Evolutionary conservation across 2,797 vertebrate genomes (phyloP).

Genomic region (Ctenopoma multispine): DNA sequence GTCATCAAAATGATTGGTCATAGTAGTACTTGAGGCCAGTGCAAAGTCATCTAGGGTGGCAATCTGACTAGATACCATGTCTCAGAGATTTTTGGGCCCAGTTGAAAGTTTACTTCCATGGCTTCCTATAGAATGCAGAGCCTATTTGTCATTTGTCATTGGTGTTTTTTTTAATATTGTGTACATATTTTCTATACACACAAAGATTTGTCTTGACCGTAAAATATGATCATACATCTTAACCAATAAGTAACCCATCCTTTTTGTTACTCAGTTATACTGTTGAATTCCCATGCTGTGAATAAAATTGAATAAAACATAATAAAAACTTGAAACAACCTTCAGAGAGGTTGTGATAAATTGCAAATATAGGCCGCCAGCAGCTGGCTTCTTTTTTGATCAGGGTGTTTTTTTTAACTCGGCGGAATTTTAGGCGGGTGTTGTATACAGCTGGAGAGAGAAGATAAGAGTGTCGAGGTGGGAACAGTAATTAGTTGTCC

Average conservation of each 20-base stretch:
- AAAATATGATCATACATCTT: background rate
- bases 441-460: conserved; percentile 65
- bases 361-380: conserved; percentile 4
- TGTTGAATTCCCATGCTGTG: conserved; percentile 36
- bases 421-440: conserved; percentile 28
- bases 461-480: conserved; percentile 62
- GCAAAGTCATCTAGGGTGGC: too few relatives aligned
- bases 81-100: too few relatives aligned
- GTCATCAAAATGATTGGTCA: too few relatives aligned
- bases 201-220: background rate
- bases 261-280: conserved; percentile 7
- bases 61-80: too few relatives aligned
- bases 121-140: background rate
- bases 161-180: too few relatives aligned
- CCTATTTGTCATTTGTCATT: too few relatives aligned
- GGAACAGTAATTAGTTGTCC: conserved; percentile 56
- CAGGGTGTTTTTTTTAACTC: conserved; percentile 53
- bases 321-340: conserved; percentile 32
- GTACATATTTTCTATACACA: too few relatives aligned
- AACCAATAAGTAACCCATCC: conserved; percentile 12
- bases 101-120: too few relatives aligned
- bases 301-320: conserved; percentile 22
- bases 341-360: conserved; percentile 22
- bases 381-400: conserved; percentile 48
- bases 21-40: too few relatives aligned